phyloP scores from a whole-genome alignment of 2,113 vertebrate genomes.

The Parus major region DNA sequence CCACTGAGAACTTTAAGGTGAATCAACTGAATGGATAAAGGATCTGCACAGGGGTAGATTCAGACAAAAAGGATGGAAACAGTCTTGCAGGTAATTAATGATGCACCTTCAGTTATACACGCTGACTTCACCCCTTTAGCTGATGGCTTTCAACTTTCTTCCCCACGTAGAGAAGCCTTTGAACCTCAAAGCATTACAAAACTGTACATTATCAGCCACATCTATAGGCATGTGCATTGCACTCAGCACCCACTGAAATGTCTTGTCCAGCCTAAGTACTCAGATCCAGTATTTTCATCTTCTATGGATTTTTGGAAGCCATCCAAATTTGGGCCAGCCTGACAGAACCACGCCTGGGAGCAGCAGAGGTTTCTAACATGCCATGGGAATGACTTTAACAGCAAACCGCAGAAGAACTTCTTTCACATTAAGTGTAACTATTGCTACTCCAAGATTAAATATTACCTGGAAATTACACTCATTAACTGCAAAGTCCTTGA shows the following conservation, averaged over 20 bases:
- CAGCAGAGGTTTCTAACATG: neutral
- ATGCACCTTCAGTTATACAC: neutral
- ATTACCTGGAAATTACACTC: slow-evolving; percentile 68
- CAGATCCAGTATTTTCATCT: neutral
- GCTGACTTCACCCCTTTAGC: neutral
- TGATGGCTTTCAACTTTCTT: neutral
- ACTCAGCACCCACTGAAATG: neutral
- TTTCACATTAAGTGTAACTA: slow-evolving; percentile 35
- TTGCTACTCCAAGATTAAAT: slow-evolving; percentile 51
- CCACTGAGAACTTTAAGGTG: neutral
- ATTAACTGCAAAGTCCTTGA: slow-evolving; percentile 73
- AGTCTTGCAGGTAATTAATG: neutral
- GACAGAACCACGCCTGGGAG: neutral
- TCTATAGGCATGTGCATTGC: neutral
- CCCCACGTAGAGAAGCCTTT: neutral
- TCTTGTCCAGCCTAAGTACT: neutral
- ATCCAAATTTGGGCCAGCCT: neutral
- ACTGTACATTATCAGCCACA: neutral
- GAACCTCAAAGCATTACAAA: neutral
- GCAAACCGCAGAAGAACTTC: neutral
- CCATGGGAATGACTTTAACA: neutral
- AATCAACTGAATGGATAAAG: slow-evolving; percentile 11
- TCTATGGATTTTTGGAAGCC: neutral
- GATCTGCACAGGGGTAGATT: neutral
- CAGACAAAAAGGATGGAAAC: slow-evolving; percentile 1